A percentile compares a stretch with the other conserved stretches of the same genome.
Conservation (phyloP, 2,888 invertebrate genomes). For the Euspilapteryx auroguttella region DNA sequence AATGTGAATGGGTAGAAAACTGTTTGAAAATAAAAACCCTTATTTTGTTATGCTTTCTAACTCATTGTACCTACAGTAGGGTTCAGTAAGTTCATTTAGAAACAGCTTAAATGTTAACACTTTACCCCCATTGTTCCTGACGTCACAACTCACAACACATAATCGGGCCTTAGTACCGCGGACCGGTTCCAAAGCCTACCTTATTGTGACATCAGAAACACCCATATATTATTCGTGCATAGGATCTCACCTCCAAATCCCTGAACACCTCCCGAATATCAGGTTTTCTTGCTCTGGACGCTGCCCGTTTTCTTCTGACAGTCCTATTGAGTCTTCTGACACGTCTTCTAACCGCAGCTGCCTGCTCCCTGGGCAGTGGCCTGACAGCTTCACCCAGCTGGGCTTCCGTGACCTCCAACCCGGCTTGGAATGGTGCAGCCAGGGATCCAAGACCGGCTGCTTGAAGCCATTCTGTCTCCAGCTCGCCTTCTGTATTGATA, state of each 20-base stretch:
- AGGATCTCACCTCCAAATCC: constrained; percentile 70
- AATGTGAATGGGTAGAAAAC: too few relatives aligned
- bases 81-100: too few relatives aligned
- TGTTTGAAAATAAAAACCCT: too few relatives aligned
- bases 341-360: constrained; percentile 74
- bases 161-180: too few relatives aligned
- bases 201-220: background rate
- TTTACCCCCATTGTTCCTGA: too few relatives aligned
- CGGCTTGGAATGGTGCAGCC: constrained; percentile 70
- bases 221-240: background rate
- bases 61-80: too few relatives aligned
- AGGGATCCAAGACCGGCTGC: constrained; percentile 73
- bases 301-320: constrained; percentile 62
- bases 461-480: constrained; percentile 76
- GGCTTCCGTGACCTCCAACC: constrained; percentile 67
- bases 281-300: constrained; percentile 65
- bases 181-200: background rate
- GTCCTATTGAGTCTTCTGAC: constrained; percentile 78
- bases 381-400: constrained; percentile 65
- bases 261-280: constrained; percentile 84
- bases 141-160: too few relatives aligned
- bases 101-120: too few relatives aligned
- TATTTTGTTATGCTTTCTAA: too few relatives aligned
- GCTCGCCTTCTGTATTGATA: constrained; percentile 67
- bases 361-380: constrained; percentile 70